Evolutionary conservation across 2,113 vertebrate species (phyloP), one percentile per base, ranked within the genome.

Genomic region (Synchiropus splendidus): DNA sequence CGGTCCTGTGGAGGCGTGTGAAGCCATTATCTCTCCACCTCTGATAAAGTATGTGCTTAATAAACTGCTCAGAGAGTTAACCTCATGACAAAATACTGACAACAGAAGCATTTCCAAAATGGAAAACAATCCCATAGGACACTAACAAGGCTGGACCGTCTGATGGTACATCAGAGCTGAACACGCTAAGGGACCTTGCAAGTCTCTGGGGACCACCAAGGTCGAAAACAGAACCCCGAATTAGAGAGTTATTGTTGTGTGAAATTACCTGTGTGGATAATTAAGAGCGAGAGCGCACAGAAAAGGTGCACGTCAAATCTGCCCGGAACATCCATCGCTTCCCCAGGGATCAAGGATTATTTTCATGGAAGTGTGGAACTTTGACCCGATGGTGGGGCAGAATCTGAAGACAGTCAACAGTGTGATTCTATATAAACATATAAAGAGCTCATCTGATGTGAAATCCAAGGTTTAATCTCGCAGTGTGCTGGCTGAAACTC

Each of bases 391-490:
- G n/a, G n/a, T n/a, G n/a, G n/a, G n/a, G n/a, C n/a, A n/a, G n/a
- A n/a, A n/a, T n/a, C n/a, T 45, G 42, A 51, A 59, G 39, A 57
- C 14, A 30, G 36, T 38, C 18, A 11, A 41, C 45, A 42, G 35
- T 58, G 46, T 45, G 34, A 50, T 41, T 51, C 38, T 41, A 50
- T 51, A 51, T 47, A 69, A 66, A 71, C 50, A 58, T 49, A 63
- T 61, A 72, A 72, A 59, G 11, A 38, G 39, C 38, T 68, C 31
- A 53, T 77, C 61, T 51, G 39, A 64, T 51, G 60, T 65, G 37
- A 58, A 76, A 70, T 70, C 58, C 53, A 44, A 45, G 38, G 38
- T 69, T 69, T 79, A 83, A 82, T 80, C 78, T 69, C 1, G 18
- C 71, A 63, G 43, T 58, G 39, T 18, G 35, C 51, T 49, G 64